Percentiles rank a stretch among this genome's conserved stretches.
These are phyloP conservation scores for Vombatus ursinus DNA, from an alignment of 2,113 vertebrate species.

Conservation along the genomic window DNA sequence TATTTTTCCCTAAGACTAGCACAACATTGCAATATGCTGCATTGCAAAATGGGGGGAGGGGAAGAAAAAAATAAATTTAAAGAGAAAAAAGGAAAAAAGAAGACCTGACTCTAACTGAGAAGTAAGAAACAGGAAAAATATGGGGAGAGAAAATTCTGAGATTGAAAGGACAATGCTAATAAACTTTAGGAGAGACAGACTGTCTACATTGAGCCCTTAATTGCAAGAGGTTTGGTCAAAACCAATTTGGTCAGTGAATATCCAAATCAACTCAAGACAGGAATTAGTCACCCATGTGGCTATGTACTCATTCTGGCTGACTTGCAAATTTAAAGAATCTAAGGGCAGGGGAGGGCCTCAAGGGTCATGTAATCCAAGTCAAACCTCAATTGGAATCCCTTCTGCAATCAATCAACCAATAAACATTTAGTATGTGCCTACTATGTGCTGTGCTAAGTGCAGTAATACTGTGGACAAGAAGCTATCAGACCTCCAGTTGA, in stretches of 20 bases:
- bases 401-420: neutral
- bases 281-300: neutral
- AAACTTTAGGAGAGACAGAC: neutral
- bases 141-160: neutral
- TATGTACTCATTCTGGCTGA: neutral
- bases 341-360: neutral
- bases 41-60: neutral
- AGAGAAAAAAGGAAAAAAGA: neutral
- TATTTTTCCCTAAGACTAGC: neutral
- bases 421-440: too few relatives aligned
- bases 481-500: neutral
- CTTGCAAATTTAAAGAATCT: neutral
- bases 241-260: neutral
- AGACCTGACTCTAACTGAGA: neutral
- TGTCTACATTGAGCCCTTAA: neutral
- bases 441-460: neutral
- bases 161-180: neutral
- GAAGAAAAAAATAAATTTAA: neutral
- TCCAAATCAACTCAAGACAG: neutral
- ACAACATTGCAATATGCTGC: neutral
- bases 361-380: neutral
- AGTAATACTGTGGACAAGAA: neutral
- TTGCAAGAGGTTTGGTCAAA: neutral
- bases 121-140: neutral
- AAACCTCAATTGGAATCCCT: neutral